Conservation (phyloP, 2,888 invertebrate species). For the Platerodrilus igneus region DNA sequence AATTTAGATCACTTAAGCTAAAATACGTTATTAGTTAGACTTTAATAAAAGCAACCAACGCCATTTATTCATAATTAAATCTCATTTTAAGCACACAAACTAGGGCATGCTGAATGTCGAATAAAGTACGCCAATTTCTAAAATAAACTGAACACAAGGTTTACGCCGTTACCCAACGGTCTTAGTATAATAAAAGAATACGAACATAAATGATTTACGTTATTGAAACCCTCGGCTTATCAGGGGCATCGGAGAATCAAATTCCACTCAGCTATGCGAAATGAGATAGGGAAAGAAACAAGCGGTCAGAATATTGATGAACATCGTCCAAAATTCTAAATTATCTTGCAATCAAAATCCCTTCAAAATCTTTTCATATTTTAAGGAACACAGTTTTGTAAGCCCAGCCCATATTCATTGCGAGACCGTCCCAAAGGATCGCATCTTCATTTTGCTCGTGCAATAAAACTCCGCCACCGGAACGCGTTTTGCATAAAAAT, state of each 20-base stretch:
- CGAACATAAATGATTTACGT: conserved; percentile 17
- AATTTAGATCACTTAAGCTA: too few relatives aligned
- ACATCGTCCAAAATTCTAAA: conserved; percentile 38
- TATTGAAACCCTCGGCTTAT: conserved; percentile 21
- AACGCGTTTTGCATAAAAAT: conserved; percentile 48
- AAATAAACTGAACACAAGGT: too few relatives aligned
- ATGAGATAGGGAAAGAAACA: conserved; percentile 24
- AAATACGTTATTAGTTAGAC: too few relatives aligned
- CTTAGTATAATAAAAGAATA: too few relatives aligned
- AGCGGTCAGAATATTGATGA: conserved; percentile 37
- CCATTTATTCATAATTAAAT: too few relatives aligned
- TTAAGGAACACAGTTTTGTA: conserved; percentile 36
- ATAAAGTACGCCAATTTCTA: too few relatives aligned
- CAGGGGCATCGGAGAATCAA: conserved; percentile 22
- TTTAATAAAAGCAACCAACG: too few relatives aligned
- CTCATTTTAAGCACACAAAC: too few relatives aligned
- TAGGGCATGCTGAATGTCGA: too few relatives aligned
- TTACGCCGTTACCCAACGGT: too few relatives aligned
- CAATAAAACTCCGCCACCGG: conserved; percentile 46
- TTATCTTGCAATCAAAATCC: conserved; percentile 40
- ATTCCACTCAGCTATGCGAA: conserved; percentile 26
- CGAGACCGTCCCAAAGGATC: conserved; percentile 38
- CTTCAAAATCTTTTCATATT: conserved; percentile 33
- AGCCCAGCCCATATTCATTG: conserved; percentile 38
- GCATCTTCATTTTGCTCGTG: conserved; percentile 44